Base-by-base conservation (phyloP, 2,888 invertebrate genomes). In the Tupiocoris notatus region DNA sequence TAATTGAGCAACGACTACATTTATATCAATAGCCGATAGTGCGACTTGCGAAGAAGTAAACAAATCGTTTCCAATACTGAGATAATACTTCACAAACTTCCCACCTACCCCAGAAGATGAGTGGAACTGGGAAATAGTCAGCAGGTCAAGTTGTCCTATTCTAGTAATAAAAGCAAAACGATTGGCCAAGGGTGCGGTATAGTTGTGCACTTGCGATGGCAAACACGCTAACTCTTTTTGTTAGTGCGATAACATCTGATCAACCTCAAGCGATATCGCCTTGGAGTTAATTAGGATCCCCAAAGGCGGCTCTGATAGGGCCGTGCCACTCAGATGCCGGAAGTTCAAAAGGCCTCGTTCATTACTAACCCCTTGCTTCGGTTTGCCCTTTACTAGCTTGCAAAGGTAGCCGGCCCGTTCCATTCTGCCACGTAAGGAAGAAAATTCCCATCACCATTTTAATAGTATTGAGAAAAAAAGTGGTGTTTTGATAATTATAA, bases 321-420 rank as follows among this genome's bases (percentile, higher is more conserved):
- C 70, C 58, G 70, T 70, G 70, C 70, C 70, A 70, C 70, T 70
- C 70, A 70, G 70, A 25, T 70, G 70, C 70, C 70, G 70, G 70
- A 70, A 70, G 70, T 58, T 70, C 18, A 70, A 70, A 70, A 59
- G 70, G 70, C 59, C 70, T 70, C 58, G 70, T 70, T 70, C 70
- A 59, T 70, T 70, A 70, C 70, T 7, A 39, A 12, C 39, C 39
- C 6, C 39, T 39, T 3, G 39, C 39, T 39, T 39, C 12, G 39
- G 39, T 3, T 39, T 12, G 39, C 6, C 39, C 12, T 39, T 39
- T 12, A 7, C 39, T 7, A 39, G 39, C 39, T 7, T 39, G 3
- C 39, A 65, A 39, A 17, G n/a, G 39, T 20, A 39, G 9, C 16
- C 17, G 23, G 65, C 65, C 25, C 39, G 65, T 59, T 59, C 59